Conservation (phyloP, 2,888 invertebrate species). For the Coleophora flavipennella region DNA sequence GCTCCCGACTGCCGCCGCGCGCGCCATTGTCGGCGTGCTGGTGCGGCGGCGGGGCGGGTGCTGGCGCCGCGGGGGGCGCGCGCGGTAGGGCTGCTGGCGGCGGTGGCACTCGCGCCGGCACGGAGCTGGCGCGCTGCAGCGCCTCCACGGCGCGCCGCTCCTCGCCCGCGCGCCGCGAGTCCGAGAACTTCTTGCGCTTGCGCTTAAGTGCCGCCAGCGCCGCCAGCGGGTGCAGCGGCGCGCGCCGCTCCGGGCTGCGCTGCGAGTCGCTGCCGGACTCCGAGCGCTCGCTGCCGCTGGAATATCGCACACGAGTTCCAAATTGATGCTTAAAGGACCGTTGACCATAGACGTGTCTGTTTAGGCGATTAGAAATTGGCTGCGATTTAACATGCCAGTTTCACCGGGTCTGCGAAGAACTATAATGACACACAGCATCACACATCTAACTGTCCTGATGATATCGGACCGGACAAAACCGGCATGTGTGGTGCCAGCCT, state of each 20-base stretch:
- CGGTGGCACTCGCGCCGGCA: constrained; percentile 33
- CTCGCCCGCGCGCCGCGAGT: constrained; percentile 76
- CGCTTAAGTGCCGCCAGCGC: constrained; percentile 83
- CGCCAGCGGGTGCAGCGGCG: constrained; percentile 56
- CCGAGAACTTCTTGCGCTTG: constrained; percentile 88
- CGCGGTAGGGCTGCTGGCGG: constrained; percentile 19
- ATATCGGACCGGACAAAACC: too few relatives aligned
- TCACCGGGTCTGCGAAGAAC: too few relatives aligned
- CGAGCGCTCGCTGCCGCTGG: constrained; percentile 75
- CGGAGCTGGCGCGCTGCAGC: constrained; percentile 42
- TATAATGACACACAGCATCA: too few relatives aligned
- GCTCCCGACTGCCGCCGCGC: constrained; percentile 73
- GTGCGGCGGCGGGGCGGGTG: constrained; percentile 22
- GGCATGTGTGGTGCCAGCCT: too few relatives aligned
- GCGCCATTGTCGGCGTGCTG: constrained; percentile 57
- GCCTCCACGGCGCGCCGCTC: constrained; percentile 31
- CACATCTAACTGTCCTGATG: too few relatives aligned
- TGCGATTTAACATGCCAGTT: too few relatives aligned
- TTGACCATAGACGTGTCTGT: too few relatives aligned
- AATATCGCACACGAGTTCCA: too few relatives aligned
- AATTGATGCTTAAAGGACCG: too few relatives aligned
- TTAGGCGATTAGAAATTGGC: too few relatives aligned
- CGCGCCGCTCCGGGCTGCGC: constrained; percentile 67
- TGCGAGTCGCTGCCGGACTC: constrained; percentile 81
- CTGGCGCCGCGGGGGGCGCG: constrained; percentile 22